phyloP scores from a whole-genome alignment of 2,888 invertebrate genomes.

The Caenorhabditis zanzibari region DNA sequence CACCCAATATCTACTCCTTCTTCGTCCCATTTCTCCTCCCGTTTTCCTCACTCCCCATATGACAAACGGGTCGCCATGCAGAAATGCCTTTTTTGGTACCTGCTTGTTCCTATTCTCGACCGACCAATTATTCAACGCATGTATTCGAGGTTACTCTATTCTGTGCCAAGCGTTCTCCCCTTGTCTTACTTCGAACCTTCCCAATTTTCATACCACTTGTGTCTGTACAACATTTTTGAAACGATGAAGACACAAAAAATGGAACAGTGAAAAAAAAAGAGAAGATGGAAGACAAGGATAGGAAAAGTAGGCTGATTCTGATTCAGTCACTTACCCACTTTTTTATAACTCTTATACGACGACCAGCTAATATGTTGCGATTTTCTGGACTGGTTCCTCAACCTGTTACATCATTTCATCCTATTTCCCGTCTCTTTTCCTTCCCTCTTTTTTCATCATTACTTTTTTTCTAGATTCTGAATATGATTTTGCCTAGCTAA shows the following conservation, averaged over 20 bases:
- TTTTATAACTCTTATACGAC: slow-evolving; percentile 57
- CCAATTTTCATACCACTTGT: slow-evolving; percentile 15
- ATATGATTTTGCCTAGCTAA: slow-evolving; percentile 2
- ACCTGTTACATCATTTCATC: slow-evolving; percentile 58
- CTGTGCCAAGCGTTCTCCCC: slow-evolving; percentile 54
- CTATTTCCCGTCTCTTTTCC: slow-evolving; percentile 29
- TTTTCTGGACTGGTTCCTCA: slow-evolving; percentile 60
- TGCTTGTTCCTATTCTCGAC: slow-evolving; percentile 66
- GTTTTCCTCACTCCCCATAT: slow-evolving; percentile 34
- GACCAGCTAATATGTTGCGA: slow-evolving; percentile 59
- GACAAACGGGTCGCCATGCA: slow-evolving; percentile 61
- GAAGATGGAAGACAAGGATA: neutral
- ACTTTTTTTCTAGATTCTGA: neutral
- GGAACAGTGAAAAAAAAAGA: slow-evolving; percentile 10
- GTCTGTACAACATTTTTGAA: slow-evolving; percentile 24
- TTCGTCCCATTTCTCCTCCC: neutral
- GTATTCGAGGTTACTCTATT: slow-evolving; percentile 58
- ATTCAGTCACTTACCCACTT: slow-evolving; percentile 27
- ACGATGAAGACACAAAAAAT: slow-evolving; percentile 1
- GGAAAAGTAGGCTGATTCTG: slow-evolving; percentile 3
- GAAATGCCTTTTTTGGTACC: slow-evolving; percentile 65
- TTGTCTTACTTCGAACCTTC: too few species aligned
- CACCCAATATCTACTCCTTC: neutral
- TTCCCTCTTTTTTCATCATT: slow-evolving; percentile 5
- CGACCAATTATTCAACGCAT: slow-evolving; percentile 65